Base-by-base conservation (phyloP, 1,140 invertebrate species). In the Parapsyche elsis region DNA sequence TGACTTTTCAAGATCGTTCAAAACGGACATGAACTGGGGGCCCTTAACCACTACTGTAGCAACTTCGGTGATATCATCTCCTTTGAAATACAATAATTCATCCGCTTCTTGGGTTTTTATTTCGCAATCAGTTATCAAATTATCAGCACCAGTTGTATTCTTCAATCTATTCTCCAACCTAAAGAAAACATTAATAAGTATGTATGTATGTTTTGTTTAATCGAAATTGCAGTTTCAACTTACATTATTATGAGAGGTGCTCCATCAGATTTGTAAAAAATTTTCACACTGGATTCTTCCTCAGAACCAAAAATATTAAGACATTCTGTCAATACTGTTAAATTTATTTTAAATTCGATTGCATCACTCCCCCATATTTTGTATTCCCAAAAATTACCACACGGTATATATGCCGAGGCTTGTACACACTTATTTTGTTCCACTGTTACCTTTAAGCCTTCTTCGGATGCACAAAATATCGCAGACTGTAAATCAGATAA, bases 361-460 rank as follows among this genome's bases (percentile, higher is more conserved):
- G 94, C 92, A 85, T 94, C 92, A 46, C 90, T 87, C 12, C 87
- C 86, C 64, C 89, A 86, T 0, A 93, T 86, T 79, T 89, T 84
- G 81, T 92, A 94, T 82, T 93, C 91, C 57, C 94, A 91, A 86
- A 98, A 98, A 79, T 96, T 91, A 67, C 92, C 91, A 7, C 91
- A 88, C n/a, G 96, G 94, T 70, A 98, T 92, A 84, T 97, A 98
- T n/a, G 95, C 94, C 83, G 93, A 96, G 0, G 95, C 96, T 88
- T 98, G 96, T 59, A 97, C 92, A 90, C 94, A 96, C 88, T 96
- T 97, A 7, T 94, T 92, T 87, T 97, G 95, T 88, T 98, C 96
- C 0, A 97, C 94, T 0, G 96, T 97, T 5, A 98, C 88, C 89
- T 97, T 98, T n/a, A 98, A 85, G 1, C 97, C 97, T 88, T 96